Evolutionary conservation across 2,113 vertebrate genomes (phyloP), one percentile per base, ranked within the genome.

Genomic region (Misgurnus anguillicaudatus): DNA sequence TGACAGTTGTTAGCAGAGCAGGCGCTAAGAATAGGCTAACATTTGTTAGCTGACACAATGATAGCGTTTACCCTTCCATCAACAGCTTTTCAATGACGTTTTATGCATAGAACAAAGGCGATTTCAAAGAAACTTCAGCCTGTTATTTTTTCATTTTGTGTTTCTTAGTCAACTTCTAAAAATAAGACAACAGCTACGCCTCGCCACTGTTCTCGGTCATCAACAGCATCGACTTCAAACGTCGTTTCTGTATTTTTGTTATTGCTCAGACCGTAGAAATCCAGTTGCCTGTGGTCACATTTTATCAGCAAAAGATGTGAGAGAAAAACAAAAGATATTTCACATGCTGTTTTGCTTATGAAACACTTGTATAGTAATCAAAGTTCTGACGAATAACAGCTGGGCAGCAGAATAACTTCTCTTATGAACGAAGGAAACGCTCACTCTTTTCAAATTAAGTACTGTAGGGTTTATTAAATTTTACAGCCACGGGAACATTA

Each of bases 331-430:
- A 67, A 42, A n/a, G 51, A 83, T 61, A 84, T 64, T 71, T 55
- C 61, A 61, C 63, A 42, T 70, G 60, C 53, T 78, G 61, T 67
- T 9, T 79, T 21, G 65, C 63, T 89, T 90, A 90, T 89, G 83
- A 92, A 91, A 92, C 88, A 89, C 89, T 90, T 89, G 78, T 42
- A 73, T 77, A 62, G 77, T 77, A 90, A 89, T 89, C 88, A 83
- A 80, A 80, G 64, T 69, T 75, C 57, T 73, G 82, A 84, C 78
- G 63, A 85, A 82, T 87, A 80, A 90, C 86, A 89, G 86, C 84
- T 78, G 60, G 84, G 85, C 70, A 85, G 89, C 85, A 83, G 77
- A 83, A 89, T 85, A 87, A 85, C 85, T 78, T 87, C 88, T 80
- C 87, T 90, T 87, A 88, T 80, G 87, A 90, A 85, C 85, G 65